These are phyloP conservation scores for Bradypus variegatus DNA, from an alignment of 2,797 vertebrate genomes.

Conservation along the genomic window DNA sequence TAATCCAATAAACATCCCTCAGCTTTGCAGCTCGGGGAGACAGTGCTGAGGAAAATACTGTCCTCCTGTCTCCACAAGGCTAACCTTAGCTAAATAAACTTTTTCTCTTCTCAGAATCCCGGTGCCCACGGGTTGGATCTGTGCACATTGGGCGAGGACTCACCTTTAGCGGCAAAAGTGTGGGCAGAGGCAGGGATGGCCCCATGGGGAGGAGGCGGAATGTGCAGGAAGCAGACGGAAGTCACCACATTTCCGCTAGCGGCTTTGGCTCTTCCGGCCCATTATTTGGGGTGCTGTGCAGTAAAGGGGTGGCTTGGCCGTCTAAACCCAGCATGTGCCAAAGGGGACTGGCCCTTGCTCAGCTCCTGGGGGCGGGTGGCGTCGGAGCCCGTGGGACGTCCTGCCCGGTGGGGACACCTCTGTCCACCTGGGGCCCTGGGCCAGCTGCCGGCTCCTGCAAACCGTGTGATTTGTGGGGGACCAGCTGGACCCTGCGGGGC, in stretches of 20 bases:
- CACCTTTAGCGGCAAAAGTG: too few species aligned
- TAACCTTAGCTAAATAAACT: too few species aligned
- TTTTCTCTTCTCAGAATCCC: too few species aligned
- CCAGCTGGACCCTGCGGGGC: too few species aligned
- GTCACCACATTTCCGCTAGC: fast-evolving
- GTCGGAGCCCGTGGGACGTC: background rate
- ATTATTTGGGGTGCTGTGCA: background rate
- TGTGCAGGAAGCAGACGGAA: background rate
- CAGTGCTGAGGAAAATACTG: too few species aligned
- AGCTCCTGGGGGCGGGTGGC: background rate
- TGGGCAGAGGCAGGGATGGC: background rate
- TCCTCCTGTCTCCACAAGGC: too few species aligned
- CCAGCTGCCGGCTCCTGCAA: fast-evolving
- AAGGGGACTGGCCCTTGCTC: background rate
- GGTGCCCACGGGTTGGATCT: too few species aligned
- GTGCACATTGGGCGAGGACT: too few species aligned
- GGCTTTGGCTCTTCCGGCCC: background rate
- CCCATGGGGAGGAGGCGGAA: fast-evolving
- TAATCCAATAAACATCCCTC: too few species aligned
- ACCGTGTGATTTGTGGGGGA: fast-evolving
- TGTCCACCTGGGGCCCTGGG: background rate
- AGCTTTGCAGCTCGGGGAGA: too few species aligned
- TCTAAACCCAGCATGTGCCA: too few species aligned
- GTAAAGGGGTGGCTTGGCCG: background rate
- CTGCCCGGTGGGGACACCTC: background rate